Percentiles rank a stretch among this genome's conserved stretches.
Conservation (phyloP, 64 coral and sea anemone genomes). For the Pocillopora damicornis region DNA sequence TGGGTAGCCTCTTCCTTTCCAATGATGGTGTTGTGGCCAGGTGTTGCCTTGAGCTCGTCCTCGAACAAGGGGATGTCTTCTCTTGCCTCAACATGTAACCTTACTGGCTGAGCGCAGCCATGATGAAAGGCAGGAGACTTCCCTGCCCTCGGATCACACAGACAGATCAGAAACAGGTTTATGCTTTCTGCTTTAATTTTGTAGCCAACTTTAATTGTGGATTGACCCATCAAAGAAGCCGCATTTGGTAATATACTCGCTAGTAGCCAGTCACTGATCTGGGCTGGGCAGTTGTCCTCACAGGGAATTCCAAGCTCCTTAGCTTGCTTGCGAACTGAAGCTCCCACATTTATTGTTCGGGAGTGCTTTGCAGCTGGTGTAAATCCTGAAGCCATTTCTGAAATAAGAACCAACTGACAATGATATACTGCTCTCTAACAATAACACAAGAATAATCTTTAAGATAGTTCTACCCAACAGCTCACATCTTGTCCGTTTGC, state of each 20-base stretch:
- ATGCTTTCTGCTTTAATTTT: slow-evolving; percentile 2
- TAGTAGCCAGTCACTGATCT: slow-evolving; percentile 9
- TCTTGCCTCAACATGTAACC: slow-evolving; percentile 28
- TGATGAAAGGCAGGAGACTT: slow-evolving; percentile 44
- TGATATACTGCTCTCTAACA: no score
- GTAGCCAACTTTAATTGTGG: slow-evolving; percentile 41
- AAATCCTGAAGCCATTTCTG: background rate
- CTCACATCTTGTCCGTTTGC: no score
- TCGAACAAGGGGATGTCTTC: slow-evolving; percentile 6
- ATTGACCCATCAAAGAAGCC: slow-evolving; percentile 25
- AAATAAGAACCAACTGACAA: no score
- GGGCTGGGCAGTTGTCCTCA: slow-evolving; percentile 1
- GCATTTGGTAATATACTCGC: slow-evolving; percentile 29
- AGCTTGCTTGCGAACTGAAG: background rate
- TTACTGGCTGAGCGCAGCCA: slow-evolving; percentile 32
- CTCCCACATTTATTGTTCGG: background rate
- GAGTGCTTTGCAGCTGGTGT: background rate
- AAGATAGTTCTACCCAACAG: no score
- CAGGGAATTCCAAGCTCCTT: slow-evolving; percentile 17
- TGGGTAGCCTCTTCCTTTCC: slow-evolving; percentile 56
- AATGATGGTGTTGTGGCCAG: slow-evolving; percentile 41
- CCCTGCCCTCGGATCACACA: slow-evolving; percentile 18
- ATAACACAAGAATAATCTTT: no score
- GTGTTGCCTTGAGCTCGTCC: slow-evolving; percentile 36
- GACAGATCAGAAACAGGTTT: slow-evolving; percentile 46